Evolutionary conservation across 2,888 invertebrate genomes (phyloP).

Genomic region (Andrena flavipes): DNA sequence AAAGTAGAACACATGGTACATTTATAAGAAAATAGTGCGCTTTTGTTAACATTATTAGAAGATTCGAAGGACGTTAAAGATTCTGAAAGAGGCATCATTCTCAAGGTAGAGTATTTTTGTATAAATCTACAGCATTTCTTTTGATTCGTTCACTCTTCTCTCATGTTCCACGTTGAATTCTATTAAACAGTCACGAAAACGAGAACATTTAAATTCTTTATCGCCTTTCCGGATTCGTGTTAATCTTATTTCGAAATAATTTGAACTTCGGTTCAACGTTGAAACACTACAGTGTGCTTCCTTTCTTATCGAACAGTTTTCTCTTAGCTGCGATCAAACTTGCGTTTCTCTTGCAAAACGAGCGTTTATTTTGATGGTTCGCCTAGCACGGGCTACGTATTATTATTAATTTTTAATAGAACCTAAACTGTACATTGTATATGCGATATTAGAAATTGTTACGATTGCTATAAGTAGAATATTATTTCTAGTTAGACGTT

Average conservation of each 20-base stretch:
- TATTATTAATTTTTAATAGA: constrained; percentile 28
- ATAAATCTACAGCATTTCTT: constrained; percentile 9
- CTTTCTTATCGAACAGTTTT: constrained; percentile 4
- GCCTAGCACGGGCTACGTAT: constrained; percentile 6
- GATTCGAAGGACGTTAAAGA: constrained; percentile 42
- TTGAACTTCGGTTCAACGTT: constrained; percentile 18
- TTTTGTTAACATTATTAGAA: constrained; percentile 45
- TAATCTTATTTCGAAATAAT: constrained; percentile 28
- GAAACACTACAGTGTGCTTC: constrained; percentile 6
- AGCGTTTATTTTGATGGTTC: constrained; percentile 34
- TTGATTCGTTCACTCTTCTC: constrained; percentile 18
- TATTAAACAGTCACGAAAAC: constrained; percentile 11
- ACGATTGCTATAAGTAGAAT: constrained; percentile 30
- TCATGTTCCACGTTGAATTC: constrained; percentile 2
- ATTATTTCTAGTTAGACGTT: constrained; percentile 29
- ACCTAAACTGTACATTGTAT: constrained; percentile 49
- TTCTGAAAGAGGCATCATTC: constrained; percentile 31
- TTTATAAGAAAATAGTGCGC: constrained; percentile 53
- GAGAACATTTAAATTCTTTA: constrained; percentile 12
- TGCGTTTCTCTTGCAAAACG: not conserved
- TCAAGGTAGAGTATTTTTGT: constrained; percentile 30
- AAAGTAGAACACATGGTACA: constrained; percentile 55
- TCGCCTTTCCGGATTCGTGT: constrained; percentile 2
- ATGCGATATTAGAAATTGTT: constrained; percentile 38
- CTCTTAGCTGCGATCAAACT: constrained; percentile 19